A percentile compares a stretch with the other conserved stretches of the same genome.
Evolutionary conservation across 2,888 invertebrate species (phyloP).

Genomic region (Cistogaster globosa): DNA sequence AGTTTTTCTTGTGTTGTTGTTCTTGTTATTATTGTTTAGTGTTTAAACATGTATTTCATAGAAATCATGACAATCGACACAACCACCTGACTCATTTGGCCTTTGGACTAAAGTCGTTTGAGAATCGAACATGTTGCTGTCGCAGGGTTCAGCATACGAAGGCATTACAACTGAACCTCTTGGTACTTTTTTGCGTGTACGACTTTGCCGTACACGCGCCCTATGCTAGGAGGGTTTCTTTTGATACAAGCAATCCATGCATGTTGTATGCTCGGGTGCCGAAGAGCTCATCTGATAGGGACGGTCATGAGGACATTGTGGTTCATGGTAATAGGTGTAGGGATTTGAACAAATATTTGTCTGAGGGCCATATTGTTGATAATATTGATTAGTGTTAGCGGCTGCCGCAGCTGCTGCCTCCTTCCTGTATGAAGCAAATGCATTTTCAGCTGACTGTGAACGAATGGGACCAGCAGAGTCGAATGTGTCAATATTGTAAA

Average conservation of each 20-base stretch:
- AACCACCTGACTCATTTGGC: constrained; percentile 77
- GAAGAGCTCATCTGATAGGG: constrained; percentile 80
- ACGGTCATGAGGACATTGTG: constrained; percentile 74
- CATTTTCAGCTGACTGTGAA: constrained; percentile 82
- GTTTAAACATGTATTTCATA: constrained; percentile 86
- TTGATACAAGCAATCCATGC: constrained; percentile 89
- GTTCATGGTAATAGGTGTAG: constrained; percentile 71
- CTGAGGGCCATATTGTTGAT: constrained; percentile 67
- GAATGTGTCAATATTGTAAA: constrained; percentile 78
- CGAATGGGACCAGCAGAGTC: constrained; percentile 78
- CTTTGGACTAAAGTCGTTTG: constrained; percentile 62
- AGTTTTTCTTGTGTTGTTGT: constrained; percentile 13
- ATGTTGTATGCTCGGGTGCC: constrained; percentile 88
- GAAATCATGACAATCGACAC: constrained; percentile 83
- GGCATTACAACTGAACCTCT: constrained; percentile 78
- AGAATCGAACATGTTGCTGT: constrained; percentile 63
- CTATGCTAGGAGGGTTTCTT: constrained; percentile 87
- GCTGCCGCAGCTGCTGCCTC: constrained; percentile 76
- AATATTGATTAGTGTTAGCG: constrained; percentile 57
- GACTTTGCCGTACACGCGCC: constrained; percentile 85
- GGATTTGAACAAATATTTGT: constrained; percentile 62
- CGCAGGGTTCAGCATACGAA: constrained; percentile 66
- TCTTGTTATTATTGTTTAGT: constrained; percentile 29
- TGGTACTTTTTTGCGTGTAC: constrained; percentile 85
- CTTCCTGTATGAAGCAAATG: constrained; percentile 82